Percentiles rank a stretch among this genome's conserved stretches.
phyloP scores from a whole-genome alignment of 2,113 vertebrate species.

The Cygnus atratus region DNA sequence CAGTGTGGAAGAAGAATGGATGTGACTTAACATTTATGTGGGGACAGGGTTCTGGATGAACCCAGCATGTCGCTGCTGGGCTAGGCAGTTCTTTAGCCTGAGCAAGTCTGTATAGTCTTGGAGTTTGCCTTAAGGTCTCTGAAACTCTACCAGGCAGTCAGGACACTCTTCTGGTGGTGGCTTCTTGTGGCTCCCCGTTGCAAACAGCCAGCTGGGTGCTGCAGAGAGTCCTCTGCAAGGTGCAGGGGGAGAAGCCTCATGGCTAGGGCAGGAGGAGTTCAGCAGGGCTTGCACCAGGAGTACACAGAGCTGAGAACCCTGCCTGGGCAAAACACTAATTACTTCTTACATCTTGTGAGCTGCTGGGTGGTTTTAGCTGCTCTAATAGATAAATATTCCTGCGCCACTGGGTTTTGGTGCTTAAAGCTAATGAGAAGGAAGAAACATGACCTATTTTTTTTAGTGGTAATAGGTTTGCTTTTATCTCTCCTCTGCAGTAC shows the following conservation, averaged over 20 bases:
- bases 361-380: neutral
- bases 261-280: neutral
- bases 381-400: neutral
- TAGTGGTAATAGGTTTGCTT: neutral
- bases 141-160: neutral
- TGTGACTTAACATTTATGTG: neutral
- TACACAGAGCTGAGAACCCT: neutral
- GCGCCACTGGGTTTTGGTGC: neutral
- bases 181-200: rapidly evolving
- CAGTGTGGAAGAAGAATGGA: neutral
- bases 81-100: neutral
- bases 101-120: neutral
- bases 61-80: neutral
- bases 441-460: neutral
- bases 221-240: too few species aligned
- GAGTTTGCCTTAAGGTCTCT: neutral
- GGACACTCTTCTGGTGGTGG: neutral
- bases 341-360: rapidly evolving
- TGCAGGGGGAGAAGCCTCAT: rapidly evolving
- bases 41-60: neutral
- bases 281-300: neutral
- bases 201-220: neutral
- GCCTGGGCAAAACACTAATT: neutral
- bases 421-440: constrained; percentile 5
- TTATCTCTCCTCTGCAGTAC: neutral